A percentile compares a stretch with the other conserved stretches of the same genome.
Evolutionary conservation across 1,140 invertebrate genomes (phyloP).

Genomic region (Rhopalosiphum maidis): DNA sequence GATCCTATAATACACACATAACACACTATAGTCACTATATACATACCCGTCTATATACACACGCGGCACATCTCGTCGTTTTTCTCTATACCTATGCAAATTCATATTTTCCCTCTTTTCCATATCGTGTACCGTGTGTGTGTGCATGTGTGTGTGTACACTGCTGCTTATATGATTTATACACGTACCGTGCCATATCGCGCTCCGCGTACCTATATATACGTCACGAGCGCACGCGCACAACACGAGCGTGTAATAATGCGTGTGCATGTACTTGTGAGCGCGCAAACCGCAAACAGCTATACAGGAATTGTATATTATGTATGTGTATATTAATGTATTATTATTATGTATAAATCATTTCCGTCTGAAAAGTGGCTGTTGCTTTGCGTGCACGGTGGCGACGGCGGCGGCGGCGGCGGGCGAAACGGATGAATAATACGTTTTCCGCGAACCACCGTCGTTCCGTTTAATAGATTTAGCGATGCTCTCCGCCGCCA

Average conservation of each 20-base stretch:
- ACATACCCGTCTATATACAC: too few species aligned
- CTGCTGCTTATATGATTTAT: not conserved
- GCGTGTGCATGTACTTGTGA: not conserved
- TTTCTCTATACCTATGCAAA: not conserved
- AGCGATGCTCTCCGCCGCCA: not conserved
- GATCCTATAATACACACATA: too few species aligned
- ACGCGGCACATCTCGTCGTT: not conserved
- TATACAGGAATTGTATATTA: not conserved
- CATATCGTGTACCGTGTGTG: not conserved
- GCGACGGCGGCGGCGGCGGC: too few species aligned
- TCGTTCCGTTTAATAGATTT: not conserved
- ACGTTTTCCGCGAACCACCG: constrained; percentile 4
- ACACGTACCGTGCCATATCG: not conserved
- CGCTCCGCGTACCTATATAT: too few species aligned
- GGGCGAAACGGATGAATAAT: not conserved
- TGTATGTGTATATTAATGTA: not conserved
- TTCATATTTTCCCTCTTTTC: not conserved
- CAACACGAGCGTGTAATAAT: not conserved
- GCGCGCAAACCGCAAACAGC: not conserved
- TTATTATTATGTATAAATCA: not conserved
- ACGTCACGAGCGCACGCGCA: not conserved
- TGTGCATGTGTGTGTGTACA: not conserved
- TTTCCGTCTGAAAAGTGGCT: not conserved
- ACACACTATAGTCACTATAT: too few species aligned
- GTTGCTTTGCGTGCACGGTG: not conserved